Base-by-base conservation (phyloP, 1,140 invertebrate species). In the Ips nitidus region DNA sequence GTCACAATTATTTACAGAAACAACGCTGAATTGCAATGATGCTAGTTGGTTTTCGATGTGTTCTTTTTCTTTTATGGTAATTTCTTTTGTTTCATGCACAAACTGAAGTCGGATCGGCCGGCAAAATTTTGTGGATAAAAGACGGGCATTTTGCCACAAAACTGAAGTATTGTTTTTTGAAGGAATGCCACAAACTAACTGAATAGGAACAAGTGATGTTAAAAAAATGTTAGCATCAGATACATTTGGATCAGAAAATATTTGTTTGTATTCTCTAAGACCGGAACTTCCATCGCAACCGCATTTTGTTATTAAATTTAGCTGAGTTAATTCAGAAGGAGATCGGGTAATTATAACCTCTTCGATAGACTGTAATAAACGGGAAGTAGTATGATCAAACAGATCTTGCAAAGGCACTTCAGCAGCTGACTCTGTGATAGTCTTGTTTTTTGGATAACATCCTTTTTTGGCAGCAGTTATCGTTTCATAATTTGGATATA, bases 31-130 rank as follows among this genome's bases (percentile, higher is more conserved):
- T 42, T 4, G 1, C n/a, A 72, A 55, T 41, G 8, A n/a, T 5
- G 58, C 59, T 40, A 69, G 53, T 66, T 69, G 41, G 58, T 53
- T 57, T 4, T 77, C 67, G 5, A 75, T 57, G 59, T 63, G 58
- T 42, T 65, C 38, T n/a, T 61, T 65, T 64, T 74, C 74, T 41
- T 40, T n/a, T 47, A 56, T n/a, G 41, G 59, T 72, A 1, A 75
- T 4, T 5, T 71, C 59, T 41, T 52, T 52, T 6, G 67, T 69
- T 73, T 77, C 73, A 61, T 77, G 69, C 22, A 66, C 45, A 58
- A 76, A 76, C 52, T 59, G 55, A 22, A 75, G 63, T 70, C 71
- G 69, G 22, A 75, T 73, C 4, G 72, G 74, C 39, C 71, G 55
- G 42, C 73, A 75, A 66, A 39, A 71, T 59, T 65, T 41, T 6